Percentiles rank a stretch among this genome's conserved stretches.
These are phyloP conservation scores for Pocota personata DNA, from an alignment of 2,888 invertebrate species.

Conservation along the genomic window DNA sequence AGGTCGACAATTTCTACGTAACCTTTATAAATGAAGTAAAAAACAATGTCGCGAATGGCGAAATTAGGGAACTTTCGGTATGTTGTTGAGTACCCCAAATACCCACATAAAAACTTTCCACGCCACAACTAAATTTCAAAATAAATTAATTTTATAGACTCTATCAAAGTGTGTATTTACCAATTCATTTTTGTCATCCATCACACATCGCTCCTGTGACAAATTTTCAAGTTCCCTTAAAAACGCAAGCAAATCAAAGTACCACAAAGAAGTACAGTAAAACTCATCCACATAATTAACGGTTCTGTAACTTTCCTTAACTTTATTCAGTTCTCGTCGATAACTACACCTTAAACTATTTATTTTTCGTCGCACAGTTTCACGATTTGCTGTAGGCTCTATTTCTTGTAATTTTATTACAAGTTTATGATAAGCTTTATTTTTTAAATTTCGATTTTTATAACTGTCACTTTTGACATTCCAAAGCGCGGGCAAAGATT, in stretches of 20 bases:
- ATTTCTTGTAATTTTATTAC: conserved; percentile 45
- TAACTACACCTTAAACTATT: conserved; percentile 63
- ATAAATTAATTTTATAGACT: too few species aligned
- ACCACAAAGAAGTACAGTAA: conserved; percentile 46
- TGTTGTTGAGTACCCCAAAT: too few species aligned
- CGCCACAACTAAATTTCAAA: too few species aligned
- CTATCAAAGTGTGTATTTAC: neutral
- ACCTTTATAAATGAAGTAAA: too few species aligned
- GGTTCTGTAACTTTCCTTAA: conserved; percentile 6
- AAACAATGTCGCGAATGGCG: too few species aligned
- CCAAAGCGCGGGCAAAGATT: conserved; percentile 62
- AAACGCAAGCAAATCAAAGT: conserved; percentile 57
- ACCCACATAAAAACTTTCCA: too few species aligned
- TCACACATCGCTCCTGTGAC: neutral
- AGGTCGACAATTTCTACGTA: too few species aligned
- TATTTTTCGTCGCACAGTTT: conserved; percentile 57
- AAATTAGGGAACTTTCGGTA: too few species aligned
- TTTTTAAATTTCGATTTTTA: conserved; percentile 51
- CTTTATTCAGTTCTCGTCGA: conserved; percentile 57
- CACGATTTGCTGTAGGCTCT: conserved; percentile 53
- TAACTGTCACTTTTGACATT: conserved; percentile 46
- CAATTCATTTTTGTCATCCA: neutral
- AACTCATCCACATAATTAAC: neutral
- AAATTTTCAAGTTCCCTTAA: conserved; percentile 23
- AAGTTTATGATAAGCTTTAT: conserved; percentile 44